These are phyloP conservation scores for Gryllus bimaculatus DNA, from an alignment of 1,140 invertebrate species.

Conservation along the genomic window DNA sequence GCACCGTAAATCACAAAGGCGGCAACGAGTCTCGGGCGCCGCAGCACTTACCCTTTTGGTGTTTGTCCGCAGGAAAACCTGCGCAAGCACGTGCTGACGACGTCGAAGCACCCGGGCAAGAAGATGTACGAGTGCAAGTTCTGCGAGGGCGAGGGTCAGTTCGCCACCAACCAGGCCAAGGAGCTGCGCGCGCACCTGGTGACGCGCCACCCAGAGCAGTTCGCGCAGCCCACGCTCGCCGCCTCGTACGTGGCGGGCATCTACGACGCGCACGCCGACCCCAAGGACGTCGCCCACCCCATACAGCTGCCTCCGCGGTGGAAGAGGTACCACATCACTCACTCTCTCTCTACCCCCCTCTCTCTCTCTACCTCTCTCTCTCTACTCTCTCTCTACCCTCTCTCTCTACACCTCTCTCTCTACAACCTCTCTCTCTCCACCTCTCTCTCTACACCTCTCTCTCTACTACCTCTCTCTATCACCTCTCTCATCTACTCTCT, in stretches of 20 bases:
- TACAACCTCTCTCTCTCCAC: no score
- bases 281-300: slow-evolving; percentile 19
- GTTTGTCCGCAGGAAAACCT: slow-evolving; percentile 62
- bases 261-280: slow-evolving; percentile 37
- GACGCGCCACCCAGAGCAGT: slow-evolving; percentile 41
- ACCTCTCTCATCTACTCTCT: no score
- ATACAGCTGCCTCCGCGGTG: slow-evolving; percentile 13
- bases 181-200: slow-evolving; percentile 57
- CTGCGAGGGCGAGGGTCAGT: slow-evolving; percentile 39
- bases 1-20: no score
- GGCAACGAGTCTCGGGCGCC: no score
- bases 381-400: background rate
- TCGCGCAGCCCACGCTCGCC: slow-evolving; percentile 36
- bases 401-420: background rate
- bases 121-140: slow-evolving; percentile 64
- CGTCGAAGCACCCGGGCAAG: slow-evolving; percentile 63
- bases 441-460: no score
- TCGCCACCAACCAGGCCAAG: slow-evolving; percentile 51
- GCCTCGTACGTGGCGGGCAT: slow-evolving; percentile 27
- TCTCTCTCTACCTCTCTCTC: background rate
- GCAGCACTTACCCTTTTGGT: no score
- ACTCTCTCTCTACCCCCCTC: background rate
- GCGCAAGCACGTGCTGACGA: slow-evolving; percentile 74
- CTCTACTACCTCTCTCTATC: no score
- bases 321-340: slow-evolving; percentile 3